A percentile compares a stretch with the other conserved stretches of the same genome.
phyloP scores from a whole-genome alignment of 2,888 invertebrate genomes.

The Pterobdella sp. region DNA sequence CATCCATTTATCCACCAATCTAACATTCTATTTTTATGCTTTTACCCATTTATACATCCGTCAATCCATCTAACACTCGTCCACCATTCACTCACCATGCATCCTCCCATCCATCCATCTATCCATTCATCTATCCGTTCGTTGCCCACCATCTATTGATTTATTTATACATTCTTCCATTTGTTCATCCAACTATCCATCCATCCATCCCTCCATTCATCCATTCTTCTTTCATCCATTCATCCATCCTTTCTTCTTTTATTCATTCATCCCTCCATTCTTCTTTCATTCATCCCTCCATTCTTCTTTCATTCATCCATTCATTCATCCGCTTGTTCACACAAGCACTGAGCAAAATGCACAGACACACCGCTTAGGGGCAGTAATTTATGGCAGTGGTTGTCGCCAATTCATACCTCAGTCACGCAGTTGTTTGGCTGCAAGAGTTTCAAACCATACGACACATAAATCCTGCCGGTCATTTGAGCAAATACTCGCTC shows the following conservation, averaged over 20 bases:
- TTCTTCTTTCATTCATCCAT: neutral
- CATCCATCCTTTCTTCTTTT: neutral
- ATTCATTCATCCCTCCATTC: neutral
- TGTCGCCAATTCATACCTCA: slow-evolving; percentile 4
- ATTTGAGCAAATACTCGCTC: slow-evolving; percentile 10
- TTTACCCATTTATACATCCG: too few relatives aligned
- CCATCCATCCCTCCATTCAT: neutral
- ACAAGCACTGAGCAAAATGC: neutral
- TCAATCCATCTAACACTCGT: too few relatives aligned
- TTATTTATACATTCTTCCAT: too few relatives aligned
- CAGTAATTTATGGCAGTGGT: neutral
- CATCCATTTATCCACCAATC: too few relatives aligned
- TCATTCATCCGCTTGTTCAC: neutral
- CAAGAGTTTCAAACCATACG: neutral
- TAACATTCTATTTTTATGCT: too few relatives aligned
- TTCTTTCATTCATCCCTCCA: neutral
- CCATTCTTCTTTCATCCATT: neutral
- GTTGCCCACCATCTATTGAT: too few relatives aligned
- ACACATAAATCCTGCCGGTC: slow-evolving; percentile 3
- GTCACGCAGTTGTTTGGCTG: slow-evolving; percentile 9
- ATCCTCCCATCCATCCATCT: too few relatives aligned
- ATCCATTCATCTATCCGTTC: too few relatives aligned
- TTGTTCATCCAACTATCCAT: neutral
- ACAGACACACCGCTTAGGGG: neutral
- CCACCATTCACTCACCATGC: too few relatives aligned